phyloP scores from a whole-genome alignment of 2,888 invertebrate genomes.

The Seira musarum region DNA sequence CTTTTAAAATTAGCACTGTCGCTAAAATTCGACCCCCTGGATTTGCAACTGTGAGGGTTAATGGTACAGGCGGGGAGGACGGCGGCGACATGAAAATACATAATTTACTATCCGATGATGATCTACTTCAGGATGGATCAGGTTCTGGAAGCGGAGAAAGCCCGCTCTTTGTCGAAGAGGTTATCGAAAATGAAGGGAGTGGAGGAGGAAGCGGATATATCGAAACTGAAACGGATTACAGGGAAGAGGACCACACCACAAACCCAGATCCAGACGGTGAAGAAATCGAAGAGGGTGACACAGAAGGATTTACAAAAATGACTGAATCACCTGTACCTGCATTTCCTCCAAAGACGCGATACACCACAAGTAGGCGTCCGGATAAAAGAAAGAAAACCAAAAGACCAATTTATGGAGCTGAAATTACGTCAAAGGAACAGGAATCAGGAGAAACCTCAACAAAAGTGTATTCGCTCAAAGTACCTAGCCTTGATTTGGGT shows the following conservation, averaged over 20 bases:
- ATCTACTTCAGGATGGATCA: constrained; percentile 34
- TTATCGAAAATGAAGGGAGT: constrained; percentile 24
- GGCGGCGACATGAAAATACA: constrained; percentile 53
- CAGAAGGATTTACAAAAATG: constrained; percentile 35
- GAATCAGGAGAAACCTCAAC: constrained; percentile 58
- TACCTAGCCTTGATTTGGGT: constrained; percentile 40
- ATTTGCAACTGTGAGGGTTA: neutral
- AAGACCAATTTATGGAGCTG: constrained; percentile 22
- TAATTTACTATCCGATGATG: constrained; percentile 39
- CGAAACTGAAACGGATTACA: constrained; percentile 39
- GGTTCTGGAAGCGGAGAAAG: constrained; percentile 52
- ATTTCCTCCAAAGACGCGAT: constrained; percentile 51
- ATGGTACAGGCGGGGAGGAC: constrained; percentile 3
- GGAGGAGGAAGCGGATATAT: constrained; percentile 9
- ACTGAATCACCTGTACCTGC: constrained; percentile 45
- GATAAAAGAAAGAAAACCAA: constrained; percentile 50
- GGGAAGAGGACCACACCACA: constrained; percentile 45
- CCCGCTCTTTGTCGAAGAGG: constrained; percentile 24
- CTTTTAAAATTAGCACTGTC: neutral
- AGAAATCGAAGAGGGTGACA: constrained; percentile 30
- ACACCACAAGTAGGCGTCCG: constrained; percentile 47
- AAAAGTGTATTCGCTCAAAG: constrained; percentile 59
- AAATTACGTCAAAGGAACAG: constrained; percentile 46
- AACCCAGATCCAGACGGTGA: constrained; percentile 38
- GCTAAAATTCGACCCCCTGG: neutral